A percentile compares a stretch with the other conserved stretches of the same genome.
These are phyloP conservation scores for Alethe castanea DNA, from an alignment of 2,113 vertebrate species.

Conservation along the genomic window DNA sequence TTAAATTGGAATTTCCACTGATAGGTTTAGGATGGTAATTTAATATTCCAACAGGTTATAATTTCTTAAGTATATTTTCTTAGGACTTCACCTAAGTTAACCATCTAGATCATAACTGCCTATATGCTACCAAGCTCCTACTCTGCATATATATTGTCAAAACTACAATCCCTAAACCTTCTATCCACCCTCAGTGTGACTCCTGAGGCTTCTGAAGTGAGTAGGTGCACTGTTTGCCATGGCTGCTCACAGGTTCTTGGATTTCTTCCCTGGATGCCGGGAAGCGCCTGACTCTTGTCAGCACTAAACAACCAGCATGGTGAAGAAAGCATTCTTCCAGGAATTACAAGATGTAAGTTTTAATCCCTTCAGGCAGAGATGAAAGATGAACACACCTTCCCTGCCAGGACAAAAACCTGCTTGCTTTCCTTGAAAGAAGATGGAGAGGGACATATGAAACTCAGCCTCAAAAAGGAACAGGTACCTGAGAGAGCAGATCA, in stretches of 20 bases:
- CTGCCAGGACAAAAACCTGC: not conserved
- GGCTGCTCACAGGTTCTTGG: not conserved
- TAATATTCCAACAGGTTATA: not conserved
- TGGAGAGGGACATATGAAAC: not conserved
- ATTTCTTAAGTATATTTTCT: not conserved
- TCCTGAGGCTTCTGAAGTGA: not conserved
- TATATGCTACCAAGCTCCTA: not conserved
- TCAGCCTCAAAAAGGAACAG: not conserved
- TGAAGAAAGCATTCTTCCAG: not conserved
- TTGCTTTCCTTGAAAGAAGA: constrained; percentile 8
- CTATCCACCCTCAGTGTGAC: not conserved
- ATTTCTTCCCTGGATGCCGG: not conserved
- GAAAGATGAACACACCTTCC: not conserved
- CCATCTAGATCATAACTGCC: not conserved
- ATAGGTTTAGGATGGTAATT: not conserved
- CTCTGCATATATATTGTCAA: not conserved
- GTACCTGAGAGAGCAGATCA: not conserved
- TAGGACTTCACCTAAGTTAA: not conserved
- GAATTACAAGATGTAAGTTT: not conserved
- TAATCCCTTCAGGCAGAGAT: constrained; percentile 14
- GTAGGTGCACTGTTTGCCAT: not conserved
- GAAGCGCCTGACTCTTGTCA: not conserved
- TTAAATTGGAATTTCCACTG: not conserved
- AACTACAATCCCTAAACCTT: not conserved
- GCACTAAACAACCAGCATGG: not conserved